Evolutionary conservation across 2,888 invertebrate species (phyloP), one percentile per base, ranked within the genome.

Genomic region (Aleiodes alternator): DNA sequence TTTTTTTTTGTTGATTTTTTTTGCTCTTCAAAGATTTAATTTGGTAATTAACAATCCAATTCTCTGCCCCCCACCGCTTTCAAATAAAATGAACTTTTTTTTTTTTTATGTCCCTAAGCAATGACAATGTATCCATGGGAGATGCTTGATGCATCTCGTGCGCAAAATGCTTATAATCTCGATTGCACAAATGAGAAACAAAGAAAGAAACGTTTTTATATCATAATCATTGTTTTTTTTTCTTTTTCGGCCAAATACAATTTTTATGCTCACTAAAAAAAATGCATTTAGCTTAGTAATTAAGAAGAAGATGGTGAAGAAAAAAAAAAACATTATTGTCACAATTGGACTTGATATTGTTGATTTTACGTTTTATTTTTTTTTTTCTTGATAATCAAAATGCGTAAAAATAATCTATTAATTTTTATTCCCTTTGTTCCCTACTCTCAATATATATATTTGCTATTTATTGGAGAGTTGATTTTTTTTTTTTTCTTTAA

Each of bases 261-360:
- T 11, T 56, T 56, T 43, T 48, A 43, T 64, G 64, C 64, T 64
- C 64, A 64, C 48, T 64, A 64, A 61, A 48, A 64, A 34, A 59
- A 61, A 61, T 64, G 64, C 64, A 64, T 64, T 64, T 64, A 64
- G 64, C 48, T 64, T 64, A 64, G 64, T 11, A 43, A 43, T n/a
- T 64, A 64, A 64, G 61, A 43, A 38, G 14, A 43, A 38, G 61
- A 61, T 38, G 8, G 16, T 31, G 5, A 31, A 31, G 6, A 34
- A 3, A 34, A 34, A 34, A 64, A 64, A 64, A 43, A 16, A 64
- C 9, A 43, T 48, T 43, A 43, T 38, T 16, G 43, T 64, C 64
- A 43, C 64, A 23, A 64, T 64, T 64, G 64, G 43, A 56, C 70
- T 71, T 71, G 74, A 69, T 74, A 74, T 75, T 75, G 70, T 75